A percentile compares a stretch with the other conserved stretches of the same genome.
Evolutionary conservation across 2,888 invertebrate species (phyloP).

Genomic region (Drosophila anomelani): DNA sequence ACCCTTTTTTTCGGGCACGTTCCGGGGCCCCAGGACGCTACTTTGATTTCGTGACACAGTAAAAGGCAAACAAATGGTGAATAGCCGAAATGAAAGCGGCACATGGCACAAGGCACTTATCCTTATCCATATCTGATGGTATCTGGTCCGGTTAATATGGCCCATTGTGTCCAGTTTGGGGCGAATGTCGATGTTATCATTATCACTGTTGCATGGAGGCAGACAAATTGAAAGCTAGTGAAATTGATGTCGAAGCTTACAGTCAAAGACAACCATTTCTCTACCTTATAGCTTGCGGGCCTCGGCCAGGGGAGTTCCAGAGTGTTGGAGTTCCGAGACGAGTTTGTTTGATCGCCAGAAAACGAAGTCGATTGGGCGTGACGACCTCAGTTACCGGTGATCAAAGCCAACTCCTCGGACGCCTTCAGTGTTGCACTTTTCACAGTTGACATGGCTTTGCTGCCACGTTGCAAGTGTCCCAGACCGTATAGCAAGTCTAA

Average conservation of each 20-base stretch:
- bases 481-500: constrained; percentile 56
- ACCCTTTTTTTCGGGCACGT: constrained; percentile 55
- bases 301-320: background rate
- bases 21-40: constrained; percentile 49
- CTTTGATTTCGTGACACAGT: constrained; percentile 64
- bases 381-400: constrained; percentile 48
- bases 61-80: constrained; percentile 49
- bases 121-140: constrained; percentile 18
- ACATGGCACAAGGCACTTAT: constrained; percentile 56
- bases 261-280: constrained; percentile 44
- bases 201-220: constrained; percentile 56
- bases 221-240: constrained; percentile 71
- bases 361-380: constrained; percentile 29
- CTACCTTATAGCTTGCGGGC: constrained; percentile 57
- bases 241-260: constrained; percentile 59
- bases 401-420: constrained; percentile 37
- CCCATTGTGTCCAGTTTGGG: background rate
- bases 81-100: constrained; percentile 56
- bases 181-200: constrained; percentile 25
- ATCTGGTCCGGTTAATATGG: constrained; percentile 15
- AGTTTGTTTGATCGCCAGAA: constrained; percentile 46
- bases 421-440: background rate
- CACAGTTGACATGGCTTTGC: background rate
- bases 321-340: constrained; percentile 9
- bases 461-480: constrained; percentile 51